These are phyloP conservation scores for Pantelozetes paolii DNA, from an alignment of 2,888 invertebrate genomes.

Conservation along the genomic window DNA sequence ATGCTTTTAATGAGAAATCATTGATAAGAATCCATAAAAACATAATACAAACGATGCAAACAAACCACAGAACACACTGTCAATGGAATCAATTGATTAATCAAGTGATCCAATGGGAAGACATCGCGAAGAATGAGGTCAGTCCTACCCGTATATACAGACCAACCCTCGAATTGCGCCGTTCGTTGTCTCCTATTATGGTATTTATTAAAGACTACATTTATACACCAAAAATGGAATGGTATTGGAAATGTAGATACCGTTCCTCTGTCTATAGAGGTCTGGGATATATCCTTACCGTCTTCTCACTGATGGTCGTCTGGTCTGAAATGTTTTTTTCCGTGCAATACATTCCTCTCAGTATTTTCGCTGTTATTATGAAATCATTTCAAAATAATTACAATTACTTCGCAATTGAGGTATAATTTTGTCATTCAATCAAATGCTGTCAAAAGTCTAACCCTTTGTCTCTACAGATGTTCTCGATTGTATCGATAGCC, in stretches of 20 bases:
- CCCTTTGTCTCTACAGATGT: constrained; percentile 63
- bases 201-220: constrained; percentile 35
- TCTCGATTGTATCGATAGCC: constrained; percentile 83
- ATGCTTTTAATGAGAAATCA: constrained; percentile 38
- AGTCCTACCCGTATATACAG: constrained; percentile 62
- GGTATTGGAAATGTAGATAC: constrained; percentile 91
- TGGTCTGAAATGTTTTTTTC: constrained; percentile 99
- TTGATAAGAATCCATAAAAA: constrained; percentile 50
- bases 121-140: constrained; percentile 71
- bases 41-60: constrained; percentile 83
- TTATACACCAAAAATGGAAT: constrained; percentile 62
- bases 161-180: constrained; percentile 63
- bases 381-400: constrained; percentile 72
- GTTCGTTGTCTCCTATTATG: neutral
- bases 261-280: constrained; percentile 71
- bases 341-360: constrained; percentile 81
- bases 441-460: neutral
- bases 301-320: constrained; percentile 85
- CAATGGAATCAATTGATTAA: constrained; percentile 85
- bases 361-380: constrained; percentile 91
- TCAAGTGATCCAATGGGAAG: constrained; percentile 70
- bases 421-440: constrained; percentile 54
- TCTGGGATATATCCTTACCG: constrained; percentile 60
- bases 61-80: constrained; percentile 86
- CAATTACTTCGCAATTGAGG: constrained; percentile 91